Conservation (phyloP, 2,113 vertebrate species). For the Phylloscopus trochiloides region DNA sequence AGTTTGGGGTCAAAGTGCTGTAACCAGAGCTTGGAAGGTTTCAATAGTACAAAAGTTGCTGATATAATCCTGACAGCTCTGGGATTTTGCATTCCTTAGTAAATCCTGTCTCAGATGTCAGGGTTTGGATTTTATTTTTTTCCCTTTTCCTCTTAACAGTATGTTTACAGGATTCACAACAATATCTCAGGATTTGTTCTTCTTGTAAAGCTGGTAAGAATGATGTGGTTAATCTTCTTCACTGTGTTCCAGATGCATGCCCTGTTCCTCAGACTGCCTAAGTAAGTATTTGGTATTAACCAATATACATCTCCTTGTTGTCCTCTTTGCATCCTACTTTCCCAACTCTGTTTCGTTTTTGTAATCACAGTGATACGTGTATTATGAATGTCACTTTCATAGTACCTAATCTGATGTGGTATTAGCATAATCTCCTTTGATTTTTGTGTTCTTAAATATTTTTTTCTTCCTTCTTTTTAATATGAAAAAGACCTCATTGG, state of each 20-base stretch:
- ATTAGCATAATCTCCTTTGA: constrained; percentile 4
- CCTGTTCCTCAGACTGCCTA: background rate
- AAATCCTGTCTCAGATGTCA: constrained; percentile 35
- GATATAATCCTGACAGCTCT: constrained; percentile 9
- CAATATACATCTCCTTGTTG: background rate
- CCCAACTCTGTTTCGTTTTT: background rate
- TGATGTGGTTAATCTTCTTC: constrained; percentile 18
- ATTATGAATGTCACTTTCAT: background rate
- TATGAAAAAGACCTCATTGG: background rate
- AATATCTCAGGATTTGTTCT: constrained; percentile 20
- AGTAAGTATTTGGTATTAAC: background rate
- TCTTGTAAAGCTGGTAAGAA: background rate
- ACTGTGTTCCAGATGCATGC: background rate
- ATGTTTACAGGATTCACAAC: constrained; percentile 6
- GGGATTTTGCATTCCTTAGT: background rate
- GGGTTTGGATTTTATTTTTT: background rate
- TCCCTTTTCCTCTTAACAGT: background rate
- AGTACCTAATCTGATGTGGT: background rate
- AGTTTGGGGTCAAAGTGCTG: background rate
- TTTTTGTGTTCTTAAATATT: background rate
- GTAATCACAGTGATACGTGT: background rate
- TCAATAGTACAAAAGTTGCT: background rate
- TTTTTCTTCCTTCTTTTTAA: background rate
- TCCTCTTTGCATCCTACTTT: background rate
- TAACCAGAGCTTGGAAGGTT: background rate